Conservation (phyloP, 2,113 vertebrate genomes). For the Neolamprologus hecqui region DNA sequence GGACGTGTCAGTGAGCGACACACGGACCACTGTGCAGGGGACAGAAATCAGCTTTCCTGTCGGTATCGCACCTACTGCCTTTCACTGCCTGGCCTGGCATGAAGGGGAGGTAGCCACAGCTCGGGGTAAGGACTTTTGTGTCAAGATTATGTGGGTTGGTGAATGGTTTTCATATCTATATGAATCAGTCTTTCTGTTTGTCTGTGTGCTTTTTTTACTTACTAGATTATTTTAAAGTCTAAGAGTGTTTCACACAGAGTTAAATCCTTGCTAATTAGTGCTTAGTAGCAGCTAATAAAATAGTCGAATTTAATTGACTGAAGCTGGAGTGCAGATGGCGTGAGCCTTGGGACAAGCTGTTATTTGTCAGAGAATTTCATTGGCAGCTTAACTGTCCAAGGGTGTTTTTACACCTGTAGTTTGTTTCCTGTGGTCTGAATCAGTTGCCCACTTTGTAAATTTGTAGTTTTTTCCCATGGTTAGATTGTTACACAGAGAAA, state of each 20-base stretch:
- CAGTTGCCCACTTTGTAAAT: neutral
- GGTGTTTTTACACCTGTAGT: neutral
- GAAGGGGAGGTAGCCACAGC: constrained; percentile 92
- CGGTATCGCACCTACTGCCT: constrained; percentile 85
- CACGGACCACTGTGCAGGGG: constrained; percentile 78
- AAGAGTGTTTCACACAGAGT: neutral
- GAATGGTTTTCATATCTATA: neutral
- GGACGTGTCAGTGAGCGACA: constrained; percentile 80
- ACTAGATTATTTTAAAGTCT: neutral
- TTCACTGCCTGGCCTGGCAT: constrained; percentile 86
- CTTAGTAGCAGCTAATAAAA: neutral
- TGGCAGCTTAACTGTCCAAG: neutral
- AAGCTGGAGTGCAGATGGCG: neutral
- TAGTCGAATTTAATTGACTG: neutral
- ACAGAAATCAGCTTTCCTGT: constrained; percentile 84
- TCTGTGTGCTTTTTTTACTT: neutral
- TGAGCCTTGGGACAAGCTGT: neutral
- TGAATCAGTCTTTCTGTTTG: neutral
- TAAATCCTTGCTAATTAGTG: neutral
- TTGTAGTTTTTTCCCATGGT: neutral
- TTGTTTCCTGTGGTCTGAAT: neutral
- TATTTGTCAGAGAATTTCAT: neutral
- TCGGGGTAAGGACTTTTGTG: constrained; percentile 70
- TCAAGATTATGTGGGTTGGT: neutral
- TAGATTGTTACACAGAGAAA: neutral